Evolutionary conservation across 2,888 invertebrate genomes (phyloP).

Genomic region (Polymixis flavicincta): DNA sequence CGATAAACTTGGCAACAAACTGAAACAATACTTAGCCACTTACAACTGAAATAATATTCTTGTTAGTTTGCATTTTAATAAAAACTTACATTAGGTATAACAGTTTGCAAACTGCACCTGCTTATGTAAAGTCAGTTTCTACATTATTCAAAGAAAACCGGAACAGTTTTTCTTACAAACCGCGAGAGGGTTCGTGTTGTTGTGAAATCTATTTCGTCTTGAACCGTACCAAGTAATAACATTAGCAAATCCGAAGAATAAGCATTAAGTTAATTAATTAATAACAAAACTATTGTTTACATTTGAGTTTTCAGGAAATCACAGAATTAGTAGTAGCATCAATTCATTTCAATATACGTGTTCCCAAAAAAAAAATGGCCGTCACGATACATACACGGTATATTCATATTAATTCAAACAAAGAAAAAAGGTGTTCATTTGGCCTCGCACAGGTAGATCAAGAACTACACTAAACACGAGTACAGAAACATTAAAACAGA

Average conservation of each 20-base stretch:
- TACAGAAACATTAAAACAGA: neutral
- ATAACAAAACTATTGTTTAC: neutral
- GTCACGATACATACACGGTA: too few species aligned
- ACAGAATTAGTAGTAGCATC: neutral
- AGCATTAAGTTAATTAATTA: neutral
- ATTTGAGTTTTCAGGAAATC: neutral
- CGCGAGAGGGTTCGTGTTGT: conserved; percentile 18
- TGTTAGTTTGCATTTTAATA: conserved; percentile 72
- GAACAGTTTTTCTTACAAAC: conserved; percentile 50
- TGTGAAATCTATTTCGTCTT: conserved; percentile 26
- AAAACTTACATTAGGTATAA: conserved; percentile 63
- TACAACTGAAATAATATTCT: conserved; percentile 69
- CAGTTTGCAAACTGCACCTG: conserved; percentile 58
- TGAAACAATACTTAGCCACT: conserved; percentile 79
- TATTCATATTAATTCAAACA: neutral
- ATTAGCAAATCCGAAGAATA: neutral
- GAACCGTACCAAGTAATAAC: conserved; percentile 11
- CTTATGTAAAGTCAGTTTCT: conserved; percentile 54
- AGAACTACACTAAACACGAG: neutral
- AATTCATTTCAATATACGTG: neutral
- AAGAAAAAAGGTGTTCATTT: neutral
- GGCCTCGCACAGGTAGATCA: neutral
- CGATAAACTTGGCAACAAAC: conserved; percentile 79
- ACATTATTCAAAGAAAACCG: conserved; percentile 57
- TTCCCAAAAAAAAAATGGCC: neutral